Base-by-base conservation (phyloP, 2,888 invertebrate genomes). In the Lucinisca nassula region DNA sequence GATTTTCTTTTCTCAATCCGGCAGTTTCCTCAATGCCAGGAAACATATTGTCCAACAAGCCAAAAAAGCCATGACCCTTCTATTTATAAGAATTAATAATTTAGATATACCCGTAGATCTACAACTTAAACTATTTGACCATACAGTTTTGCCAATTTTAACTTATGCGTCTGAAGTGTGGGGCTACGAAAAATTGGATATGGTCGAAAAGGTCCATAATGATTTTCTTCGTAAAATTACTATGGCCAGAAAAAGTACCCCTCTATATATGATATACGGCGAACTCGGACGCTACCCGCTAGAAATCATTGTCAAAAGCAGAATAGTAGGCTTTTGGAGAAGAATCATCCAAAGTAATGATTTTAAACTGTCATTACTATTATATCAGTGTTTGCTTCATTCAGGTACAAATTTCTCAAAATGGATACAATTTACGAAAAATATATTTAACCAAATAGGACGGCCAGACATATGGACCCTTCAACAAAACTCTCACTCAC, bases 161-260 rank as follows among this genome's bases (percentile, higher is more conserved):
- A 32, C 73, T 0, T 85, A 85, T 49, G 81, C 76, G 0, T 86
- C 21, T 38, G 86, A 51, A 49, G 79, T 49, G n/a, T n/a, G n/a
- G n/a, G n/a, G n/a, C n/a, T n/a, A n/a, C n/a, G n/a, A n/a, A n/a
- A n/a, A n/a, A n/a, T 38, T 72, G 17, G 79, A 86, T 32, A 45
- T 78, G 3, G 24, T 85, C 1, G 75, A 82, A 67, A 37, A 58
- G 12, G 45, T 86, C 14, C 76, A 72, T 70, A 58, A 8, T 30
- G 27, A 70, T 0, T 82, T 77, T 38, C 38, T 75, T 2, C n/a
- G 77, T 17, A 70, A 40, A 72, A 82, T 77, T 8, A 77, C 58
- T 12, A 67, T 40, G 17, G 17, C 30, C 24, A 40, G 58, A 21
- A 85, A 81, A 38, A 61, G 67, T 21, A 67, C 85, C 3, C 82